Conservation (phyloP, 2,888 invertebrate genomes). For the Mesochorus sp. region DNA sequence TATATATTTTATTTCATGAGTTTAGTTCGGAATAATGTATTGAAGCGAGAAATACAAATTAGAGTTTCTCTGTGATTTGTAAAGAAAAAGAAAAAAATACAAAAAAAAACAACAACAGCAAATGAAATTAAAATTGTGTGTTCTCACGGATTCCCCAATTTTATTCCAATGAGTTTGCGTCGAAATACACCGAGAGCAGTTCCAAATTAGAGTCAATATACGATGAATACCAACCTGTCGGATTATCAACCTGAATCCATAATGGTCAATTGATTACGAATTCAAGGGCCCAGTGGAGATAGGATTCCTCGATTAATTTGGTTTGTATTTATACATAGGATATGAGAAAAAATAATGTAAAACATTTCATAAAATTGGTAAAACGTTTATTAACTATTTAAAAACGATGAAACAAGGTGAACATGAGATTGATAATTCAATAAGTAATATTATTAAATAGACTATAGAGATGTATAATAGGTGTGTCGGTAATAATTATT, state of each 20-base stretch:
- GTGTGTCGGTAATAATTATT: slow-evolving; percentile 70
- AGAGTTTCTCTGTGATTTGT: slow-evolving; percentile 78
- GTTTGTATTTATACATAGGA: too few species aligned
- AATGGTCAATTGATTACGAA: too few species aligned
- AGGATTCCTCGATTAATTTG: too few species aligned
- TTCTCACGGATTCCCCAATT: background rate
- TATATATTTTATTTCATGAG: slow-evolving; percentile 77
- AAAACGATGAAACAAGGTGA: slow-evolving; percentile 82
- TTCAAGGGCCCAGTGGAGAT: too few species aligned
- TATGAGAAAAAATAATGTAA: too few species aligned
- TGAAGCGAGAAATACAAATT: slow-evolving; percentile 71
- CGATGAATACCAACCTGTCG: too few species aligned
- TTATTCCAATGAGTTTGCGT: background rate
- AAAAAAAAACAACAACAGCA: slow-evolving; percentile 56
- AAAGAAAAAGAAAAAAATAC: slow-evolving; percentile 62
- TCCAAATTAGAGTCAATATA: too few species aligned
- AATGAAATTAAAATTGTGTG: slow-evolving; percentile 63
- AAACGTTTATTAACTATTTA: slow-evolving; percentile 82
- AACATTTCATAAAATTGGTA: slow-evolving; percentile 80
- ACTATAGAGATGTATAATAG: slow-evolving; percentile 81
- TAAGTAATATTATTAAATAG: slow-evolving; percentile 81
- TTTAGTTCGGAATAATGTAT: slow-evolving; percentile 73
- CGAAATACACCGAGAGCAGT: too few species aligned
- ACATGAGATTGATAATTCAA: slow-evolving; percentile 81
- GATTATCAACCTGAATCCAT: too few species aligned